A percentile compares a stretch with the other conserved stretches of the same genome.
phyloP scores from a whole-genome alignment of 2,113 vertebrate genomes.

The Loxodonta africana region DNA sequence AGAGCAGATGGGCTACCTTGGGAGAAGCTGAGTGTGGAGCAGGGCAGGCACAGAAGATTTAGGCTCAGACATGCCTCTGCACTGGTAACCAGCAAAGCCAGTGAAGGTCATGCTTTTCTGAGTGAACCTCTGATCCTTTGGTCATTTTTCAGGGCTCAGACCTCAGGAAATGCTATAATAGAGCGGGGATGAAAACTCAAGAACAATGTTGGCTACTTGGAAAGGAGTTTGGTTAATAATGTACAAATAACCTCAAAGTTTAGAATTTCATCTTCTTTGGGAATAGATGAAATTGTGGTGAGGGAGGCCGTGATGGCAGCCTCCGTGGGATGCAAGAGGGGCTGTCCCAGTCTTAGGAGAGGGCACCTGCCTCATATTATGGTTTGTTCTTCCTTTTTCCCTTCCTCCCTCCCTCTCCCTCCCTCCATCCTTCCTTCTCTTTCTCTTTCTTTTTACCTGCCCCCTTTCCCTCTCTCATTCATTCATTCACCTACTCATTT shows the following conservation, averaged over 20 bases:
- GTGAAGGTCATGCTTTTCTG: neutral
- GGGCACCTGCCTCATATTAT: neutral
- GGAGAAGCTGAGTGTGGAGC: neutral
- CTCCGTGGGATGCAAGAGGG: neutral
- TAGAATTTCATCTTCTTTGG: neutral
- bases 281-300: neutral
- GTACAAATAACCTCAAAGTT: neutral
- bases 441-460: neutral
- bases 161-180: neutral
- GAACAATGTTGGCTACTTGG: neutral
- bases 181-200: neutral
- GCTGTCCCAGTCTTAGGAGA: neutral
- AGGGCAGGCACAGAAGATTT: neutral
- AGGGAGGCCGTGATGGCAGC: too few species aligned
- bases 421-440: too few species aligned
- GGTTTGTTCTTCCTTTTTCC: neutral
- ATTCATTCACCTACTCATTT: neutral
- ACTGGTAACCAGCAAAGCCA: neutral
- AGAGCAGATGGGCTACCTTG: neutral
- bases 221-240: conserved; percentile 13
- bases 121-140: accelerated
- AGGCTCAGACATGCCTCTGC: accelerated
- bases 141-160: neutral
- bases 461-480: neutral
- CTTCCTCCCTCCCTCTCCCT: neutral